These are phyloP conservation scores for Procambarus clarkii DNA, from an alignment of 1,140 invertebrate species.

Conservation along the genomic window DNA sequence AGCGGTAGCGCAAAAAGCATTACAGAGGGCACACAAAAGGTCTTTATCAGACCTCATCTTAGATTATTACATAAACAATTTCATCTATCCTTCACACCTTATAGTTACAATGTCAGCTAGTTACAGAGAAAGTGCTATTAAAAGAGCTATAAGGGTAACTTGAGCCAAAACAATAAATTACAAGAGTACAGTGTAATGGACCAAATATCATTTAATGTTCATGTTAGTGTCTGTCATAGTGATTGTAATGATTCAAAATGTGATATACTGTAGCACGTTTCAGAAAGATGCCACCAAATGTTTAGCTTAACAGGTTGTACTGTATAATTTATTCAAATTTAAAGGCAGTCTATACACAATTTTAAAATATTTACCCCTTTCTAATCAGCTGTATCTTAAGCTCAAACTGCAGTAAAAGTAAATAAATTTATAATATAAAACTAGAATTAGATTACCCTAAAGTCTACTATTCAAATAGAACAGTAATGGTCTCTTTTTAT, in stretches of 20 bases:
- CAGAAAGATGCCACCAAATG: background rate
- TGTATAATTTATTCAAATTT: background rate
- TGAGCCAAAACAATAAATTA: background rate
- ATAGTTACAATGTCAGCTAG: no score
- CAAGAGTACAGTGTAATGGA: background rate
- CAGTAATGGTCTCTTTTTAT: no score
- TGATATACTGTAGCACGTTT: background rate
- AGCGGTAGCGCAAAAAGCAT: no score
- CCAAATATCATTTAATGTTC: background rate
- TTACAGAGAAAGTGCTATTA: no score
- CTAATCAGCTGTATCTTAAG: constrained; percentile 39
- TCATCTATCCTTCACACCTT: no score
- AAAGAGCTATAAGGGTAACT: background rate
- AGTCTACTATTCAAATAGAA: no score
- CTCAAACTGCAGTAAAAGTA: constrained; percentile 41
- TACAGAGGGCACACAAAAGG: no score
- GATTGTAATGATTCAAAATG: constrained; percentile 3
- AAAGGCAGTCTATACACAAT: background rate
- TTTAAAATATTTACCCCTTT: background rate
- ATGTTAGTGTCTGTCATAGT: background rate
- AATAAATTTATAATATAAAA: constrained; percentile 47
- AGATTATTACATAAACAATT: no score
- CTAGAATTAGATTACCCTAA: no score
- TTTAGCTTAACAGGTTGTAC: background rate
- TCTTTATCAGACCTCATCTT: no score